Percentiles rank a stretch among this genome's conserved stretches.
Evolutionary conservation across 1,140 invertebrate species (phyloP).

Genomic region (Thaumetopoea pityocampa): DNA sequence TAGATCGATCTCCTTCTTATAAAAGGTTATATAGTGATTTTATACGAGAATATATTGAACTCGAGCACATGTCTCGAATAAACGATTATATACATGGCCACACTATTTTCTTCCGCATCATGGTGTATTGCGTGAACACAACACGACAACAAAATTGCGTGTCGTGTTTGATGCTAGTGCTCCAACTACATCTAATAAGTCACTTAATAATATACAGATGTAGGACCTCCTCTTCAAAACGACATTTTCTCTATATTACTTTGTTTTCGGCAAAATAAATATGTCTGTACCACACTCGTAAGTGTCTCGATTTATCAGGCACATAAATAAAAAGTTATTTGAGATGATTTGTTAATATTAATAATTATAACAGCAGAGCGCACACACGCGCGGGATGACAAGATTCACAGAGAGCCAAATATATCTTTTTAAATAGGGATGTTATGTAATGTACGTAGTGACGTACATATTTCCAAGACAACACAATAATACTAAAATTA

Average conservation of each 20-base stretch:
- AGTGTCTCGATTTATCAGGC: too few relatives aligned
- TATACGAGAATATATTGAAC: constrained; percentile 32
- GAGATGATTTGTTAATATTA: too few relatives aligned
- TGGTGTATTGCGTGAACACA: constrained; percentile 36
- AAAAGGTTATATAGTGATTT: constrained; percentile 31
- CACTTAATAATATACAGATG: constrained; percentile 35
- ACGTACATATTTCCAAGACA: too few relatives aligned
- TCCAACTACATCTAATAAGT: constrained; percentile 16
- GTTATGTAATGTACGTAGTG: too few relatives aligned
- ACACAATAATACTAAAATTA: too few relatives aligned
- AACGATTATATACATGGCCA: constrained; percentile 3
- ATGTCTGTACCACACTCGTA: too few relatives aligned
- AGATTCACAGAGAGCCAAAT: too few relatives aligned
- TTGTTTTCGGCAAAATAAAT: constrained; percentile 23
- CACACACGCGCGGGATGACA: too few relatives aligned
- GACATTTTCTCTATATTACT: constrained; percentile 31
- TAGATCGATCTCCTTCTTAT: constrained; percentile 21
- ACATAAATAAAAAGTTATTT: too few relatives aligned
- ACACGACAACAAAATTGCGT: constrained; percentile 37
- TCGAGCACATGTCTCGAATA: constrained; percentile 33
- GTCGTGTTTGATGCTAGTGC: constrained; percentile 43
- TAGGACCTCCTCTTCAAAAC: constrained; percentile 41
- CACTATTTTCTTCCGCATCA: constrained; percentile 60
- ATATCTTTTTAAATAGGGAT: too few relatives aligned
- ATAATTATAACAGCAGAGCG: too few relatives aligned